Percentiles rank a stretch among this genome's conserved stretches.
Conservation (phyloP, 1,140 invertebrate genomes). For the Chionoecetes opilio region DNA sequence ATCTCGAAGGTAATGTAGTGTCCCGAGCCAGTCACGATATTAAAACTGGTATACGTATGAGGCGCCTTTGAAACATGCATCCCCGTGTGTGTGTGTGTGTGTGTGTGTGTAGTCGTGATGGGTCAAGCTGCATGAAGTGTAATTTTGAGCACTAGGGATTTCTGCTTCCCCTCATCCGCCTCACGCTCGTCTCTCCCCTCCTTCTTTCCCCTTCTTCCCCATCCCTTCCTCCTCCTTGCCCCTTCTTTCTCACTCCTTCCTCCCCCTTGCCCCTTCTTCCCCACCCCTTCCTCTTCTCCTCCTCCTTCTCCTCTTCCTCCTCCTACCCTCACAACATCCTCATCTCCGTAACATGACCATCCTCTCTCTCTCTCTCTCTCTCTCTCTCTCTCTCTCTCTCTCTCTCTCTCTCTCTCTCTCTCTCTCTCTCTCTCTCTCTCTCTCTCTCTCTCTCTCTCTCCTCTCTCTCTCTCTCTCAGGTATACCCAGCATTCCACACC, state of each 20-base stretch:
- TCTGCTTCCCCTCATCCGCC: neutral
- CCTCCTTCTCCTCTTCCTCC: neutral
- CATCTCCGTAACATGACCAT: neutral
- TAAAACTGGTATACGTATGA: neutral
- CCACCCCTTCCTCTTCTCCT: too few relatives aligned
- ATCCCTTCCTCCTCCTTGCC: neutral
- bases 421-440: neutral
- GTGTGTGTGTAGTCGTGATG: slow-evolving; percentile 17
- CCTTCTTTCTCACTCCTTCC: too few relatives aligned
- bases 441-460: slow-evolving; percentile 18
- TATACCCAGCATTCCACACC: neutral
- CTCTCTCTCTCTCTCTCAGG: neutral
- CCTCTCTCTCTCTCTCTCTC: neutral
- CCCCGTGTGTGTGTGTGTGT: slow-evolving; percentile 13
- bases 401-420: slow-evolving; percentile 18
- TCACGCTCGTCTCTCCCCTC: neutral
- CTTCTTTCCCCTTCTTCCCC: neutral
- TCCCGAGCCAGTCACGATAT: neutral
- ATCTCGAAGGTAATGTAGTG: neutral
- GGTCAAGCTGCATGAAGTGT: neutral
- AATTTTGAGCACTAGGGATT: slow-evolving; percentile 20
- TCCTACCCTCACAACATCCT: neutral
- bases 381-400: slow-evolving; percentile 23
- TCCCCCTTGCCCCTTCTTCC: too few relatives aligned
- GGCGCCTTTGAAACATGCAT: neutral